Conservation (phyloP, 2,797 vertebrate genomes). For the Bovichtus variegatus region DNA sequence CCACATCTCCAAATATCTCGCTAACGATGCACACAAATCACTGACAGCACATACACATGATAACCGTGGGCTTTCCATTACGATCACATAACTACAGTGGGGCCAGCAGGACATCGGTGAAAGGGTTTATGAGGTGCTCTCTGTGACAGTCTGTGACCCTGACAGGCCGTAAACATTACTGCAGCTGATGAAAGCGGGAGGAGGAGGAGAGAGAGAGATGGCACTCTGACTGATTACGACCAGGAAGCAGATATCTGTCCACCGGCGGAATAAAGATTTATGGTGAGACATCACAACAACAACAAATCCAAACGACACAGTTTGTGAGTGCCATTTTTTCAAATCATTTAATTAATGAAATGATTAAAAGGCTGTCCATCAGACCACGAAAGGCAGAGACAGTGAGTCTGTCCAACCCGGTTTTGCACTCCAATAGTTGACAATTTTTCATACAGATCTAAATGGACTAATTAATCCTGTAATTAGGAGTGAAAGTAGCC, state of each 20-base stretch:
- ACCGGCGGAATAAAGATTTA: constrained; percentile 48
- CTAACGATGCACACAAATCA: constrained; percentile 65
- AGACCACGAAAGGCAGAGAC: constrained; percentile 1
- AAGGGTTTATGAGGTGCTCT: constrained; percentile 69
- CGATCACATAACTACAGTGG: constrained; percentile 67
- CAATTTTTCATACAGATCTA: constrained; percentile 63
- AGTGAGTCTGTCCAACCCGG: constrained; percentile 28
- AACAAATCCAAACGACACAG: constrained; percentile 37
- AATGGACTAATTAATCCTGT: constrained; percentile 78
- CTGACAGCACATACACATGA: constrained; percentile 38
- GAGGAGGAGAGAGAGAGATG: not conserved
- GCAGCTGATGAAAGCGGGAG: constrained; percentile 44
- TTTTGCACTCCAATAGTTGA: constrained; percentile 48
- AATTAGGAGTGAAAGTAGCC: constrained; percentile 79
- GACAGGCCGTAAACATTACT: constrained; percentile 69
- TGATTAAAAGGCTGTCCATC: constrained; percentile 36
- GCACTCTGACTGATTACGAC: constrained; percentile 33
- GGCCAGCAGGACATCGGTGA: constrained; percentile 60
- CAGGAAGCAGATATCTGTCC: constrained; percentile 12
- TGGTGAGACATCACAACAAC: constrained; percentile 27
- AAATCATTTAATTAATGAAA: constrained; percentile 38
- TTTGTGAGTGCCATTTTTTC: constrained; percentile 27
- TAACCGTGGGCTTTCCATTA: constrained; percentile 63
- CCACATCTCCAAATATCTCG: constrained; percentile 29
- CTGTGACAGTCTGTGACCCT: constrained; percentile 66